Evolutionary conservation across 2,888 invertebrate species (phyloP), one percentile per base, ranked within the genome.

Genomic region (Nomada hirtipes): DNA sequence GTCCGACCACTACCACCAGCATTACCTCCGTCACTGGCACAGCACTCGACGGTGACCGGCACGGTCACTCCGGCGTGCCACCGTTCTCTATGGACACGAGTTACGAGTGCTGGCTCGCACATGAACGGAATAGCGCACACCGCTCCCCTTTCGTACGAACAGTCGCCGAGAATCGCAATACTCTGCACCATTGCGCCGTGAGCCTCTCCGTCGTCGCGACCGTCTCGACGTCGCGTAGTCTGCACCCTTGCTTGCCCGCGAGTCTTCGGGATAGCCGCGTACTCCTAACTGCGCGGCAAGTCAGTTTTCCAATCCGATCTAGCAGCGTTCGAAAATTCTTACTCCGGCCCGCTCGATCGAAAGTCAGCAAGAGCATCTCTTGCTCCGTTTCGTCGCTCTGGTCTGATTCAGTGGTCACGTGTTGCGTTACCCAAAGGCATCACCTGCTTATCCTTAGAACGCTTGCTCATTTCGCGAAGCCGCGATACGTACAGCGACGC

Each of bases 371-470:
- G 47, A 7, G 36, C 36, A 0, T 36, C 7, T 15, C 47, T 10
- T 13, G 20, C 20, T 20, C 47, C 47, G 47, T 47, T 36, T 36
- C 36, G 7, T 36, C 36, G 36, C 4, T 36, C 36, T 36, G 4
- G 36, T 36, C 76, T 74, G 87, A 85, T 83, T 87, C 69, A 68
- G 73, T 77, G 79, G 71, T 76, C 65, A 81, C 88, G 83, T 79
- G 87, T 87, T 79, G 82, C 86, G 77, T 84, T 84, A 76, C 68
- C 36, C 74, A 64, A 65, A 86, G 82, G 78, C 87, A 86, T 87
- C 88, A 72, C 82, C 82, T 69, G 83, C 86, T 36, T 88, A 88
- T 88, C 80, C 88, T 87, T 88, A 79, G 88, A 88, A 20, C 73
- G 79, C 53, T 87, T 65, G 86, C 81, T 79, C 83, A 61, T 87